Base-by-base conservation (phyloP, 1,140 invertebrate species). In the Diorhabda elongata region DNA sequence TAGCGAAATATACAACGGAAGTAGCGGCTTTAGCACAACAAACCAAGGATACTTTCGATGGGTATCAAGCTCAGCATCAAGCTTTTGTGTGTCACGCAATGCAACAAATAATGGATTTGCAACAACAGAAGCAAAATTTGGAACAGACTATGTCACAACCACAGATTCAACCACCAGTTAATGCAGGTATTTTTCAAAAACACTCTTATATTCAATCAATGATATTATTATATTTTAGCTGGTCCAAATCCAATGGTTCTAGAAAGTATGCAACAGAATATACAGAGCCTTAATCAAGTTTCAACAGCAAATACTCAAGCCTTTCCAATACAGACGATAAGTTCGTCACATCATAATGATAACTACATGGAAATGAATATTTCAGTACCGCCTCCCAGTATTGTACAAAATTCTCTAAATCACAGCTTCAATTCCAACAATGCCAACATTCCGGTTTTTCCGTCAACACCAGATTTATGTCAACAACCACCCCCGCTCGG, bases 21-120 rank as follows among this genome's bases (percentile, higher is more conserved):
- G 91, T 97, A 6, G 69, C 76, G 6, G 61, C 71, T 6, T 60
- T 79, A 41, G 88, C 91, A 2, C 86, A 88, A 67, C 86, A 88
- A 66, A 80, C 77, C 2, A 79, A 79, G 70, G 68, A 67, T 6
- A 79, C 78, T 7, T 81, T 75, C 66, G 79, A 81, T 56, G 85
- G 89, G 75, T 93, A 93, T 79, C 92, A 97, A 83, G 90, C 92
- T 57, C 96, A 98, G 78, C 96, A 99, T 85, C 92, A 97, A 82
- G 92, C 96, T 4, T 99, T 97, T 81, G 91, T 96, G 4, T 87
- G 90, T 59, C 97, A 99, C 82, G 91, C 95, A 6, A 87, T 92
- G 76, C 90, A 94, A 78, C 92, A 95, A 80, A 92, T 97, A 75
- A 91, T 95, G 79, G 90, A 87, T 77, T 84, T 93, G 63, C 91